A percentile compares a stretch with the other conserved stretches of the same genome.
These are phyloP conservation scores for Hippoglossus hippoglossus DNA, from an alignment of 2,797 vertebrate genomes.

Conservation along the genomic window DNA sequence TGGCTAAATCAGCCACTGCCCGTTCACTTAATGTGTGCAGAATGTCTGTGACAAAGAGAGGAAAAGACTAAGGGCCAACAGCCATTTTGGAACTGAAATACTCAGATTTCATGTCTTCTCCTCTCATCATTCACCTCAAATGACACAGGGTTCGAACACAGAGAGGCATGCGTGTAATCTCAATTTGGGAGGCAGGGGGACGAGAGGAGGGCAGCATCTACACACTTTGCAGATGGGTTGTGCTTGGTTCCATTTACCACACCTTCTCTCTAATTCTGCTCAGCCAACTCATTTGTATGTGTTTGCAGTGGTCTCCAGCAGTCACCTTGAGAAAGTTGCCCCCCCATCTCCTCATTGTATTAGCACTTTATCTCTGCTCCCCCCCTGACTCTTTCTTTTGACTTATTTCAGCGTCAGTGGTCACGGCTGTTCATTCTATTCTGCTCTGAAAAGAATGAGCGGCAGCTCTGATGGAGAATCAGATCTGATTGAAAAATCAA, in stretches of 20 bases:
- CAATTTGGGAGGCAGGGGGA: conserved; percentile 9
- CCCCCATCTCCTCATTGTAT: conserved; percentile 66
- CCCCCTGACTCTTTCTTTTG: conserved; percentile 9
- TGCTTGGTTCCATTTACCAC: conserved; percentile 34
- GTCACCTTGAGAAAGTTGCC: conserved; percentile 73
- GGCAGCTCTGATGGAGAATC: conserved; percentile 46
- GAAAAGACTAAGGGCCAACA: conserved; percentile 12
- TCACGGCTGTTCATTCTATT: conserved; percentile 23
- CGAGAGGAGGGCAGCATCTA: conserved; percentile 9
- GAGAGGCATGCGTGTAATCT: conserved; percentile 1
- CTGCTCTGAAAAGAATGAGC: conserved; percentile 24
- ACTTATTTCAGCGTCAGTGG: conserved; percentile 35
- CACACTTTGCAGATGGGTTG: conserved; percentile 27
- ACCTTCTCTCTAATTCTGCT: conserved; percentile 28
- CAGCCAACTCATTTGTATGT: conserved; percentile 70
- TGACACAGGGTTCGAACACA: conserved; percentile 1
- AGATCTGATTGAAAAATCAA: conserved; percentile 64
- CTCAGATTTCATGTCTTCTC: conserved; percentile 16
- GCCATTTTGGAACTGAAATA: conserved; percentile 24
- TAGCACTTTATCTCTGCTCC: conserved; percentile 57
- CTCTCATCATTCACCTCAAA: conserved; percentile 13
- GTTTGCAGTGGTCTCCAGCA: conserved; percentile 54
- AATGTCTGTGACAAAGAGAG: conserved; percentile 26
- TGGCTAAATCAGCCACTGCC: conserved; percentile 51
- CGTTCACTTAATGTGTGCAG: conserved; percentile 36